These are phyloP conservation scores for Maconellicoccus hirsutus DNA, from an alignment of 1,140 invertebrate genomes.

Conservation along the genomic window DNA sequence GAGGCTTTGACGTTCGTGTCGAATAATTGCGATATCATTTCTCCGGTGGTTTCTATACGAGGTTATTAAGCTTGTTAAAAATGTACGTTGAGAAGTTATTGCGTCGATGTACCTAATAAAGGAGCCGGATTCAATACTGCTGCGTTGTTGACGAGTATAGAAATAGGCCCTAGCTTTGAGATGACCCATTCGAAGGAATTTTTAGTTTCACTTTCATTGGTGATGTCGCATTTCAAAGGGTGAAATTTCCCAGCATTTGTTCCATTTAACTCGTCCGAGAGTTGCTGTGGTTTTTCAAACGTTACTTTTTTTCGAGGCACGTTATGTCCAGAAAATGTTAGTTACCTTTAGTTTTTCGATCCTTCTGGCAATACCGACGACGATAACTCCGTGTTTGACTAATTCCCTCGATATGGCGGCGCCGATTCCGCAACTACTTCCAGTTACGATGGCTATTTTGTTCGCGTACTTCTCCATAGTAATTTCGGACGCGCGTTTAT, in stretches of 20 bases:
- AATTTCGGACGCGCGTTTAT: too few species aligned
- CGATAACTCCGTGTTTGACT: constrained; percentile 42
- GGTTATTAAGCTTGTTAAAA: too few species aligned
- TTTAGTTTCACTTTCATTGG: constrained; percentile 3
- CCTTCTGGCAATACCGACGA: constrained; percentile 46
- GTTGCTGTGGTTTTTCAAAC: too few species aligned
- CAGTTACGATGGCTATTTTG: constrained; percentile 49
- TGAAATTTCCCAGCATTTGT: constrained; percentile 19
- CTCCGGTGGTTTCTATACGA: background rate
- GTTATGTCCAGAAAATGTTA: too few species aligned
- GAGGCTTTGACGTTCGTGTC: background rate
- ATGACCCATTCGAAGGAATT: constrained; percentile 24
- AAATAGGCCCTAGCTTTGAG: constrained; percentile 13
- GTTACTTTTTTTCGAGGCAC: too few species aligned
- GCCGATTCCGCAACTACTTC: constrained; percentile 49
- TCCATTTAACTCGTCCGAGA: too few species aligned
- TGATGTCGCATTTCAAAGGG: constrained; percentile 21
- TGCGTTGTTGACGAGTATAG: constrained; percentile 24
- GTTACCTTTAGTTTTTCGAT: constrained; percentile 38
- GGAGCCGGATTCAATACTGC: background rate
- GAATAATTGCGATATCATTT: background rate
- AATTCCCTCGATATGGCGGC: constrained; percentile 38
- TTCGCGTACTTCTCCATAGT: constrained; percentile 43
- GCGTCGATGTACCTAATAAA: too few species aligned
- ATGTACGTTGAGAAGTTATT: too few species aligned